Evolutionary conservation across 2,797 vertebrate genomes (phyloP), one percentile per base, ranked within the genome.

Genomic region (Enteromius fasciolatus): DNA sequence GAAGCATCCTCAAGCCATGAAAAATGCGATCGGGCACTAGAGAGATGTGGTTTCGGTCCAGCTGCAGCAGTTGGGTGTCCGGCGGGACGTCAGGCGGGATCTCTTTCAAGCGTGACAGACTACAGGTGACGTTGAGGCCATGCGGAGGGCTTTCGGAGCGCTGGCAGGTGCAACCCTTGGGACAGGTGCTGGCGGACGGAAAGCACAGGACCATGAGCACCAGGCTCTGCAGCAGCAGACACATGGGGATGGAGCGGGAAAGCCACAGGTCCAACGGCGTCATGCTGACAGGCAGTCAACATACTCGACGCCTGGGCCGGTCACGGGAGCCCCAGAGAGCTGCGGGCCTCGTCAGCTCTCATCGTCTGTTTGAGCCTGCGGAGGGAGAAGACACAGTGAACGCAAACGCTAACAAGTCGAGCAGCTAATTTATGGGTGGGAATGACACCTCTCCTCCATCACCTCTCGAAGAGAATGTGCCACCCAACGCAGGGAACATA

Each of bases 191-290:
- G 95, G 97, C 96, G 86, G 98, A 97, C 90, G 97, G 97, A 93
- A 99, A 98, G 95, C 97, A 99, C 94, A 97, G 94, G 93, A 97
- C 97, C 97, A 99, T 97, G 89, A 99, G 96, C 89, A 99, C 97
- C 93, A 99, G 96, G 92, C 98, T 99, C 93, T 99, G 97, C 87
- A 99, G 95, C 90, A 99, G 96, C 92, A 99, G 96, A 96, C 96
- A 98, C 96, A 98, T 97, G 96, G 97, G 97, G 95, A 98, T 96
- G 93, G 97, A 98, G 87, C 96, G 97, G 78, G 97, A 97, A 92
- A 97, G 93, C 97, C 97, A 98, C 95, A 98, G 94, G 96, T 98
- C 97, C 96, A 98, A 95, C 92, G 97, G 94, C 96, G 96, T 96
- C 98, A 99, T 99, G 93, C 96, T 96, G 96, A 93, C 93, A 78